Evolutionary conservation across 1,140 invertebrate species (phyloP).

Genomic region (Glossosoma conforme): DNA sequence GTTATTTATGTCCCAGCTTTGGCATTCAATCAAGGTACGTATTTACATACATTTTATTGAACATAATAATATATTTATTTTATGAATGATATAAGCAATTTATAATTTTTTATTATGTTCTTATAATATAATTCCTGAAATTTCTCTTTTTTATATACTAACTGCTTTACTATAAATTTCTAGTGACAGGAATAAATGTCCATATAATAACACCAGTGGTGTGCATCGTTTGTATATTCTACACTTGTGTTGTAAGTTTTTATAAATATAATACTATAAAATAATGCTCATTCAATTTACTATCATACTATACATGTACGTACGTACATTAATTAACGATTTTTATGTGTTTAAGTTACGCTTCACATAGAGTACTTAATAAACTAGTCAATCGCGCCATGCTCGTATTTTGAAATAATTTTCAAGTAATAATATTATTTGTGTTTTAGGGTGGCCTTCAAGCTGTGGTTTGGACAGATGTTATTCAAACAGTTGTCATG

Average conservation of each 20-base stretch:
- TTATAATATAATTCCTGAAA: slow-evolving; percentile 30
- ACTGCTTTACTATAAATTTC: too few species aligned
- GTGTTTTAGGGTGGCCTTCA: slow-evolving; percentile 77
- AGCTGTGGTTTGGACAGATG: slow-evolving; percentile 92
- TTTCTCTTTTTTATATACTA: slow-evolving; percentile 28
- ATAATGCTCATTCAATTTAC: too few species aligned
- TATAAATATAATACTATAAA: too few species aligned
- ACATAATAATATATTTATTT: too few species aligned
- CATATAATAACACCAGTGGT: slow-evolving; percentile 77
- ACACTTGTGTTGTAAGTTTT: slow-evolving; percentile 76
- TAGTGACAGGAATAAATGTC: slow-evolving; percentile 82
- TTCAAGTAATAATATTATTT: neutral
- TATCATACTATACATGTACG: too few species aligned
- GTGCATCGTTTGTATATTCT: slow-evolving; percentile 85
- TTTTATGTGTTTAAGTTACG: too few species aligned
- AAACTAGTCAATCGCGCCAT: neutral
- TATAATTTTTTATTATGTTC: neutral
- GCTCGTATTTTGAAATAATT: neutral
- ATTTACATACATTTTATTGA: too few species aligned
- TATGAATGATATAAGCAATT: too few species aligned
- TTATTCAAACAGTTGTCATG: slow-evolving; percentile 83
- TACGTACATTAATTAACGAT: too few species aligned
- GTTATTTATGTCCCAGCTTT: slow-evolving; percentile 87
- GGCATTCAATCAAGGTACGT: slow-evolving; percentile 78
- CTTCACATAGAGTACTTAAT: too few species aligned